phyloP scores from a whole-genome alignment of 2,888 invertebrate species.

The Lepetodrilus schrolli region DNA sequence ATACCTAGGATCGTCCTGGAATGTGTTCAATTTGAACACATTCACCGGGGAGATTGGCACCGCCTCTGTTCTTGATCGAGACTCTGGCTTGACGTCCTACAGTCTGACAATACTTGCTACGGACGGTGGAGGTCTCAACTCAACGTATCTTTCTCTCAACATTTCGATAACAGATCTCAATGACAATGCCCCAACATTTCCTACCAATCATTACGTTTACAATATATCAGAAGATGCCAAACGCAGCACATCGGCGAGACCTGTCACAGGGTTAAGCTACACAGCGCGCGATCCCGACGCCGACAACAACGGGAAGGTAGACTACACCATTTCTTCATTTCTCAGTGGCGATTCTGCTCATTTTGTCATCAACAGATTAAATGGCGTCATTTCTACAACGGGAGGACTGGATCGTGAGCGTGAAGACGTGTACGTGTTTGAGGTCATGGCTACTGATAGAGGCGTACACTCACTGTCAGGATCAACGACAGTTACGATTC shows the following conservation, averaged over 20 bases:
- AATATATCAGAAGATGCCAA: slow-evolving; percentile 52
- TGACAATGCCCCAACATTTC: slow-evolving; percentile 59
- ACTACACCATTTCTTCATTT: slow-evolving; percentile 45
- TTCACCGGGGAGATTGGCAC: neutral
- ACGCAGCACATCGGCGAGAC: slow-evolving; percentile 49
- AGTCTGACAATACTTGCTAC: slow-evolving; percentile 45
- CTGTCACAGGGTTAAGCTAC: slow-evolving; percentile 30
- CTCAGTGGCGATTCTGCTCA: slow-evolving; percentile 46
- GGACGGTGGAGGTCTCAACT: slow-evolving; percentile 43
- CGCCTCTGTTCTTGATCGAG: slow-evolving; percentile 47
- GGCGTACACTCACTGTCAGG: slow-evolving; percentile 49
- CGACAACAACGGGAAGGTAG: slow-evolving; percentile 51
- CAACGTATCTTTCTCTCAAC: slow-evolving; percentile 41
- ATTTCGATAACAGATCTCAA: slow-evolving; percentile 55
- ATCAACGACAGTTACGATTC: slow-evolving; percentile 47
- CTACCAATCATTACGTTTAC: slow-evolving; percentile 47
- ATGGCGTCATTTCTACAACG: slow-evolving; percentile 51
- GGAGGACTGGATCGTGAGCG: slow-evolving; percentile 59
- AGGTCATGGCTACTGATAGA: slow-evolving; percentile 54
- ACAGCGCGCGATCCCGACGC: slow-evolving; percentile 58
- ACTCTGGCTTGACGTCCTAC: slow-evolving; percentile 43
- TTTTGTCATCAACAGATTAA: slow-evolving; percentile 51
- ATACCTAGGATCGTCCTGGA: neutral
- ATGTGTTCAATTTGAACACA: neutral
- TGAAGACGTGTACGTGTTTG: slow-evolving; percentile 43